Evolutionary conservation across 53 echinoderm and acorn worm genomes (phyloP), one percentile per base, ranked within the genome.

Genomic region (Henricia sp.): DNA sequence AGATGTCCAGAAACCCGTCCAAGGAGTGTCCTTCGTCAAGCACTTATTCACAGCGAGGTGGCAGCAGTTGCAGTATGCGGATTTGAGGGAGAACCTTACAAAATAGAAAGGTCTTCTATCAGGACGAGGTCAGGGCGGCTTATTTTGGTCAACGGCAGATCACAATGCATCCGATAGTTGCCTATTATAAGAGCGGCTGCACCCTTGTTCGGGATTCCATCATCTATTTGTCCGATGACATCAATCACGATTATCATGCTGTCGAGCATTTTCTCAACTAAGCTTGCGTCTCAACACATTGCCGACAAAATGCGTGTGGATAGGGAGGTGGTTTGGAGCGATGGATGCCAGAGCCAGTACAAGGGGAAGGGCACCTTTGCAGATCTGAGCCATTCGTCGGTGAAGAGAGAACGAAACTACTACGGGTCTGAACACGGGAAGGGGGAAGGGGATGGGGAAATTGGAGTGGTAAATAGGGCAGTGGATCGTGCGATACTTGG

Each of bases 361-460:
- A 88, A 88, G 42, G 83, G 88, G 17, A 82, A 46, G 27, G 82
- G 78, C 5, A 71, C 57, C 19, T 83, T 88, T 71, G 88, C 88
- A 13, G 83, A 88, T 37, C 58, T 88, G 13, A 55, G 70, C 19
- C 37, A 72, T 4, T 68, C 71, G 8, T n/a, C 51, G 1, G 24
- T 48, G 1, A 13, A 51, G 4, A 83, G 52, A 48, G 83, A 83
- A 34, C 33, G 83, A 14, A 71, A 83, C 71, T 83, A 83, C 66
- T 88, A 35, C 28, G 83, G 83, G 0, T 88, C 88, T 0, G 88
- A 88, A 37, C 88, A 88, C 29, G 74, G 89, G 39, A 89, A 84
- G 52, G 74, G 67, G 5, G 84, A 65, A 37, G 46, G 74, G 10
- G 89, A 82, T 71, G 88, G 82, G 4, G 74, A 83, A 50, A 83